Evolutionary conservation across 2,888 invertebrate species (phyloP).

Genomic region (Phortica okadai): DNA sequence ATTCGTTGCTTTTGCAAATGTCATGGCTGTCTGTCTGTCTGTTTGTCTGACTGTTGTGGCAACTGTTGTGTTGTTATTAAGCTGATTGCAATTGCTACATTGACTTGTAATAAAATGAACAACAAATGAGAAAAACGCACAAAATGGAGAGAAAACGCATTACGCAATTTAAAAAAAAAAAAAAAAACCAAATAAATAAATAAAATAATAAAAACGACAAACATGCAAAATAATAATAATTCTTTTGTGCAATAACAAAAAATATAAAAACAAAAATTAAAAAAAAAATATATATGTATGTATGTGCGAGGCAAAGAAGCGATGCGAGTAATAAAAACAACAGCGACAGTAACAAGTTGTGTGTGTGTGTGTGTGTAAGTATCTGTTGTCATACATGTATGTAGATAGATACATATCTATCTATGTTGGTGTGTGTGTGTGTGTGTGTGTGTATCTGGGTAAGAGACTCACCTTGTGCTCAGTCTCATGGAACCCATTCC

Average conservation of each 20-base stretch:
- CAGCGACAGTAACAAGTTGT: constrained; percentile 41
- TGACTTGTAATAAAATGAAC: no score
- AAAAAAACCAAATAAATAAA: background rate
- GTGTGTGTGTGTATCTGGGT: constrained; percentile 16
- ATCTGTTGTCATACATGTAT: background rate
- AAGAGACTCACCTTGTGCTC: constrained; percentile 68
- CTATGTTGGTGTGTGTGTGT: constrained; percentile 19
- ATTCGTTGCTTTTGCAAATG: no score
- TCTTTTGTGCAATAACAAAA: background rate
- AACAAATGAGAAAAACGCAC: no score
- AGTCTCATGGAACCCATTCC: constrained; percentile 76
- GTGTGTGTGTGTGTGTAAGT: no score
- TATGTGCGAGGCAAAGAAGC: background rate
- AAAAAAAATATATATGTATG: no score
- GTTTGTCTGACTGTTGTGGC: background rate
- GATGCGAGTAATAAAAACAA: constrained; percentile 32
- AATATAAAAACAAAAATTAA: no score
- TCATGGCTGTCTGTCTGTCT: background rate
- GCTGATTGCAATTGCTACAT: no score
- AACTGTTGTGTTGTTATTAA: no score
- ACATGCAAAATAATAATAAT: background rate
- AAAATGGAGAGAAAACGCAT: no score
- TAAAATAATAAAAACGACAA: no score
- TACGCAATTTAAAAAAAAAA: constrained; percentile 18
- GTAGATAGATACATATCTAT: background rate